Percentiles rank a stretch among this genome's conserved stretches.
These are phyloP conservation scores for Pachycephala philippinensis DNA, from an alignment of 2,113 vertebrate genomes.

Conservation along the genomic window DNA sequence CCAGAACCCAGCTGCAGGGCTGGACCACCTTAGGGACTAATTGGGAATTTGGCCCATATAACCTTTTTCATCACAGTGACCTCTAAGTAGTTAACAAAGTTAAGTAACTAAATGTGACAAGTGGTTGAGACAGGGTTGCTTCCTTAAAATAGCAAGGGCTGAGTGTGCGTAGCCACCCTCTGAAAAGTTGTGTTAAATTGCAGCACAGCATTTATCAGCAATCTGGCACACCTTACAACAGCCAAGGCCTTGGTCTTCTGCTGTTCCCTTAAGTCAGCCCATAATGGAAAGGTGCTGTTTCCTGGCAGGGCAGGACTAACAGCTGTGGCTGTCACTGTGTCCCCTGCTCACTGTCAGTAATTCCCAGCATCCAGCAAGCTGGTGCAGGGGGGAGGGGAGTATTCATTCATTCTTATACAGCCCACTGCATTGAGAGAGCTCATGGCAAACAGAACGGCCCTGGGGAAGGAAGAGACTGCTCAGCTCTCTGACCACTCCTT, in stretches of 20 bases:
- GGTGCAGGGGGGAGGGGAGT: not conserved
- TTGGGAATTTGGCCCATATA: not conserved
- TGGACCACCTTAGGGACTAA: not conserved
- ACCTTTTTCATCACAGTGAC: not conserved
- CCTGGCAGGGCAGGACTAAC: not conserved
- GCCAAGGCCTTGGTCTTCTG: not conserved
- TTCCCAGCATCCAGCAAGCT: not conserved
- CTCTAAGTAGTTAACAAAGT: not conserved
- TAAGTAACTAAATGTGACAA: not conserved
- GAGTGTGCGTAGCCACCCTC: not conserved
- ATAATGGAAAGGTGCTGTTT: not conserved
- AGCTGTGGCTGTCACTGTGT: accelerated
- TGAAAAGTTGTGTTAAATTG: not conserved
- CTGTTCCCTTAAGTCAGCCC: not conserved
- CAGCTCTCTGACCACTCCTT: not conserved
- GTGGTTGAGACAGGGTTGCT: not conserved
- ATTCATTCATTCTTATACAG: not conserved
- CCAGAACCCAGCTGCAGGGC: not conserved
- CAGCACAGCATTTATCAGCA: not conserved
- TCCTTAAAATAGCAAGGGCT: not conserved
- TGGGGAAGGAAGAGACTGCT: not conserved
- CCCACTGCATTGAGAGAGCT: not conserved
- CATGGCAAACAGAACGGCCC: not conserved
- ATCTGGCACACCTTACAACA: not conserved
- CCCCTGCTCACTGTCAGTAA: not conserved